Conservation (phyloP, 2,888 invertebrate genomes). For the Nomada fucata region DNA sequence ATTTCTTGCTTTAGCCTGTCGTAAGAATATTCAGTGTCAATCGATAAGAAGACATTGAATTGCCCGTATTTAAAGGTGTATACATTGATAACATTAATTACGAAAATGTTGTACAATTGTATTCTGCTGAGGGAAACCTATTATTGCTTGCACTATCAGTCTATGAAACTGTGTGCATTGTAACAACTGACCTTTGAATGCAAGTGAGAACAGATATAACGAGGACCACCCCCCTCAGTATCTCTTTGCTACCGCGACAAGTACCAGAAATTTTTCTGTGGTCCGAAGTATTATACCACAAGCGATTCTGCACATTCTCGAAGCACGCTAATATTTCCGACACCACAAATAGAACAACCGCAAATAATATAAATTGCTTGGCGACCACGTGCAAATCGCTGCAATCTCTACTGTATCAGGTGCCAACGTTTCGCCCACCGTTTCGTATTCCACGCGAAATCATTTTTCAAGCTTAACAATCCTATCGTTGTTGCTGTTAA, state of each 20-base stretch:
- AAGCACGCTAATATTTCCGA: background rate
- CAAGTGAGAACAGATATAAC: background rate
- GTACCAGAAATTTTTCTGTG: background rate
- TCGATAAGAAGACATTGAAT: too few relatives aligned
- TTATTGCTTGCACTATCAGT: background rate
- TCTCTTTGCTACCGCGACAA: background rate
- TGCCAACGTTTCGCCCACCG: too few relatives aligned
- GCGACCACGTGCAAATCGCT: background rate
- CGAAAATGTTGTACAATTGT: too few relatives aligned
- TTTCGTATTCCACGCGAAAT: background rate
- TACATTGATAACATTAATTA: too few relatives aligned
- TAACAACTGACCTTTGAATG: background rate
- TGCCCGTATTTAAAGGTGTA: too few relatives aligned
- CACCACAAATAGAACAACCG: background rate
- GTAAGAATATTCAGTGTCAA: too few relatives aligned
- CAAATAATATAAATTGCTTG: background rate
- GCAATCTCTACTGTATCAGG: background rate
- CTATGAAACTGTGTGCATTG: background rate
- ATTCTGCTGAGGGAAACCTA: too few relatives aligned
- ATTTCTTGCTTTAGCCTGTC: too few relatives aligned
- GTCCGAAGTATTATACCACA: background rate
- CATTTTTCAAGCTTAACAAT: background rate
- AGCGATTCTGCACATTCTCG: background rate
- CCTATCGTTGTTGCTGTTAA: too few relatives aligned
- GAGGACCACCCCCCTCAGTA: background rate